Base-by-base conservation (phyloP, 2,113 vertebrate species). In the Tautogolabrus adspersus region DNA sequence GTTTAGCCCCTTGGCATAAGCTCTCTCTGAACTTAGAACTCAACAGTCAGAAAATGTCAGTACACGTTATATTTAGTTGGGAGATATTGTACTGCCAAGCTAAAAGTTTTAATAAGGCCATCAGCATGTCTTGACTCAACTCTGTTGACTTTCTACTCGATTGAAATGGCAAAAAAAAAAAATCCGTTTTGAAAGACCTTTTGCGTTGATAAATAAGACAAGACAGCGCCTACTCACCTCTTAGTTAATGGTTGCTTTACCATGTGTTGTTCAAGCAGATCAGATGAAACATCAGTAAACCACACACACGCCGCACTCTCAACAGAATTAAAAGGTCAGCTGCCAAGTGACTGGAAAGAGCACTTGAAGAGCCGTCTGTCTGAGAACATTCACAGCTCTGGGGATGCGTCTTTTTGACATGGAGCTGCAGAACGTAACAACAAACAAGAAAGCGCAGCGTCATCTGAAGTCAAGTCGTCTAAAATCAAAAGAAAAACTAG, bases 251-350 rank as follows among this genome's bases (percentile, higher is more conserved):
- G 52, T 26, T 73, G 52, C 49, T 74, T 51, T 58, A 63, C 70
- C 56, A 9, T 62, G 66, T 61, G 59, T 71, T 10, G 18, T 69
- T 72, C 40, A 60, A 72, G 59, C 21, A 51, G 23, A 74, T 77
- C 56, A n/a, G 10, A 63, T 40, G 66, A 66, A 19, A 12, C 71
- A 57, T 82, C 81, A 76, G 75, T 67, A 87, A 68, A 61, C 47
- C 1, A 38, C 71, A 51, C 80, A 68, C 77, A 66, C 51, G 22
- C 16, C 61, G 10, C 67, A 55, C 68, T 77, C 81, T 60, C 55
- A 78, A 73, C 79, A 66, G 73, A 75, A 84, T 78, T 73, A 72
- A 91, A 91, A 92, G 91, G 89, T 90, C 87, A 90, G 58, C 84
- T 77, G 85, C 73, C 79, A 79, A 73, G 85, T 83, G 77, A 34